Percentiles rank a stretch among this genome's conserved stretches.
phyloP scores from a whole-genome alignment of 2,797 vertebrate genomes.

The Eospalax fontanierii region DNA sequence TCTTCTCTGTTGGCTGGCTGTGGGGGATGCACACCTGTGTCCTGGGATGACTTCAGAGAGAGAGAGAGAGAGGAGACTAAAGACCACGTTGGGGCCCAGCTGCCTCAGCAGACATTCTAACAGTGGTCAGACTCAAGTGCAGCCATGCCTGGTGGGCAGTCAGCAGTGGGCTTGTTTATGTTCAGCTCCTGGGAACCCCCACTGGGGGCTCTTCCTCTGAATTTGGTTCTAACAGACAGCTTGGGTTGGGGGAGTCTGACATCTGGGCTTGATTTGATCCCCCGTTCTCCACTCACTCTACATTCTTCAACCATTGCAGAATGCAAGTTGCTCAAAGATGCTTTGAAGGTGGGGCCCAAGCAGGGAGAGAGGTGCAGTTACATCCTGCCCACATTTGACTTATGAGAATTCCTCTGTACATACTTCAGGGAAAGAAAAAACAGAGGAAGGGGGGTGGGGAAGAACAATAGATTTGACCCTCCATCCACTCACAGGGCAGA shows the following conservation, averaged over 20 bases:
- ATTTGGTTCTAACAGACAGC: background rate
- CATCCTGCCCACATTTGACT: background rate
- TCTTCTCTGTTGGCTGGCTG: slow-evolving; percentile 66
- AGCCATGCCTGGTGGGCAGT: slow-evolving; percentile 59
- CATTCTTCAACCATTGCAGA: slow-evolving; percentile 51
- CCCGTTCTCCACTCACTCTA: background rate
- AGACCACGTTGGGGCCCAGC: slow-evolving; percentile 58
- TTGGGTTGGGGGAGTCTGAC: slow-evolving; percentile 8
- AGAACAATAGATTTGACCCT: background rate
- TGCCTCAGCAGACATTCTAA: slow-evolving; percentile 66
- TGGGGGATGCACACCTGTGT: slow-evolving; percentile 74
- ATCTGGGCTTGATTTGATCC: slow-evolving; percentile 72
- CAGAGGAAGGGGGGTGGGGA: too few species aligned
- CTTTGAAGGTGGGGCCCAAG: slow-evolving; percentile 1
- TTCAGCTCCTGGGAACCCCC: slow-evolving; percentile 1
- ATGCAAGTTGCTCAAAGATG: slow-evolving; percentile 31
- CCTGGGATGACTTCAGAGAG: slow-evolving; percentile 80
- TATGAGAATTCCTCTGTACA: background rate
- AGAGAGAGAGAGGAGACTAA: slow-evolving; percentile 72
- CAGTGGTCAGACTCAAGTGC: background rate
- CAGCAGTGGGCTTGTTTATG: background rate
- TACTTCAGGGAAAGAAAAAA: background rate
- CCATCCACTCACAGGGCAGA: background rate
- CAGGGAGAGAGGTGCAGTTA: background rate
- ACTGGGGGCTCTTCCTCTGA: slow-evolving; percentile 25